phyloP scores from a whole-genome alignment of 2,888 invertebrate species.

The Lingula anatina region DNA sequence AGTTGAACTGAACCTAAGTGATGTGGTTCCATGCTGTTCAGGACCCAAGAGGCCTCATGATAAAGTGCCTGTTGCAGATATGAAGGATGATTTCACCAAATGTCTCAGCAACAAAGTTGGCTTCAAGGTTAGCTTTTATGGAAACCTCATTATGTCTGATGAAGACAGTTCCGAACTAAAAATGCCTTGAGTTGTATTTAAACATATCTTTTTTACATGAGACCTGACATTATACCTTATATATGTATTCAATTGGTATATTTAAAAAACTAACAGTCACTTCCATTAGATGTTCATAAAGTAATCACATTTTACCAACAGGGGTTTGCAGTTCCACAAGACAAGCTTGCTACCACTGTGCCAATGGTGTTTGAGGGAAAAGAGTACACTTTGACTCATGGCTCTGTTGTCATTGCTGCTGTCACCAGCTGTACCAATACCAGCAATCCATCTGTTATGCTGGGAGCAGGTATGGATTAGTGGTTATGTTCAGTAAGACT shows the following conservation, averaged over 20 bases:
- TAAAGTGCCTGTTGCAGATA: slow-evolving; percentile 80
- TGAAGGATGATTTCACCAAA: slow-evolving; percentile 81
- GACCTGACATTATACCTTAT: too few species aligned
- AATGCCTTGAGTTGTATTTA: too few species aligned
- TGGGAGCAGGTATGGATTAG: slow-evolving; percentile 73
- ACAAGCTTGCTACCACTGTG: slow-evolving; percentile 61
- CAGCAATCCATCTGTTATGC: slow-evolving; percentile 96
- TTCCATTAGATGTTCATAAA: too few species aligned
- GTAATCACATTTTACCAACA: too few species aligned
- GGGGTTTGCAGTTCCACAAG: slow-evolving; percentile 74
- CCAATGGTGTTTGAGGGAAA: slow-evolving; percentile 77
- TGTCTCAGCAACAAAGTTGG: slow-evolving; percentile 75
- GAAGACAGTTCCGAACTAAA: too few species aligned
- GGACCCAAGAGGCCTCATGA: slow-evolving; percentile 98
- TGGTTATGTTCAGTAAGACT: too few species aligned
- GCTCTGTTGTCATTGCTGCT: slow-evolving; percentile 93
- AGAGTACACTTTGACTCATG: slow-evolving; percentile 76
- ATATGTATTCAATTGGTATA: too few species aligned
- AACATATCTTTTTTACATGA: too few species aligned
- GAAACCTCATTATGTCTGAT: too few species aligned
- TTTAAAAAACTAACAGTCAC: too few species aligned
- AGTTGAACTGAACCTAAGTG: slow-evolving; percentile 76
- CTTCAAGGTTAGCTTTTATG: slow-evolving; percentile 62
- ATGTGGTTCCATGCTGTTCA: slow-evolving; percentile 90
- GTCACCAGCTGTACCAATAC: slow-evolving; percentile 99